Conservation (phyloP, 2,113 vertebrate species). For the Pycnonotus jocosus region DNA sequence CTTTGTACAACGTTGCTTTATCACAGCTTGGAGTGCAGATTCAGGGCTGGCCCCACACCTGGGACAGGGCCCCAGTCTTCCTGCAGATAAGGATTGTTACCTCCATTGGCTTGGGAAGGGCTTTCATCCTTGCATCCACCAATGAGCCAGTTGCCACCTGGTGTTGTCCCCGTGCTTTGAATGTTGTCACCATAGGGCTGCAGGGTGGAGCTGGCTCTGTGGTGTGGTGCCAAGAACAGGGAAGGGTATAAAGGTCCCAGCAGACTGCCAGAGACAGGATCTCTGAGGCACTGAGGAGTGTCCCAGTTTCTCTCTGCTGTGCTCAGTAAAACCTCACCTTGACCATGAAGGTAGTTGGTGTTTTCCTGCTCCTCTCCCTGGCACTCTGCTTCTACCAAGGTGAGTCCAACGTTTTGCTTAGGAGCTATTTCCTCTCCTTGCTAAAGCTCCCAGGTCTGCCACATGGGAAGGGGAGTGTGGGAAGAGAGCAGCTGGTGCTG, state of each 20-base stretch:
- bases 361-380: conserved; percentile 39
- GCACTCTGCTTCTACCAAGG: conserved; percentile 27
- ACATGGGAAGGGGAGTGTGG: not conserved
- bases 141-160: conserved; percentile 23
- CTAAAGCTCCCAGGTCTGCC: not conserved
- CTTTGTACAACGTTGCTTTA: not conserved
- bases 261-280: not conserved
- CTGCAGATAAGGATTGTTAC: not conserved
- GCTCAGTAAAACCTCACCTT: not conserved
- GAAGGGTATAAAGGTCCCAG: not conserved
- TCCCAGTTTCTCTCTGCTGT: not conserved
- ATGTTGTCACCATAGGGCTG: not conserved
- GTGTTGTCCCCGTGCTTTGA: not conserved
- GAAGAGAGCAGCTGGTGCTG: not conserved
- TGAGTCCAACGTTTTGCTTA: not conserved
- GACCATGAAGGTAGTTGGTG: conserved; percentile 17
- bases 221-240: not conserved
- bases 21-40: not conserved
- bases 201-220: not conserved
- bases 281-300: not conserved
- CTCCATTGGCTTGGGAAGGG: not conserved
- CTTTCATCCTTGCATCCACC: not conserved
- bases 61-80: not conserved
- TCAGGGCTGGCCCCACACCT: not conserved
- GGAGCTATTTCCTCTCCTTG: not conserved